Base-by-base conservation (phyloP, 2,113 vertebrate species). In the Archilochus colubris region DNA sequence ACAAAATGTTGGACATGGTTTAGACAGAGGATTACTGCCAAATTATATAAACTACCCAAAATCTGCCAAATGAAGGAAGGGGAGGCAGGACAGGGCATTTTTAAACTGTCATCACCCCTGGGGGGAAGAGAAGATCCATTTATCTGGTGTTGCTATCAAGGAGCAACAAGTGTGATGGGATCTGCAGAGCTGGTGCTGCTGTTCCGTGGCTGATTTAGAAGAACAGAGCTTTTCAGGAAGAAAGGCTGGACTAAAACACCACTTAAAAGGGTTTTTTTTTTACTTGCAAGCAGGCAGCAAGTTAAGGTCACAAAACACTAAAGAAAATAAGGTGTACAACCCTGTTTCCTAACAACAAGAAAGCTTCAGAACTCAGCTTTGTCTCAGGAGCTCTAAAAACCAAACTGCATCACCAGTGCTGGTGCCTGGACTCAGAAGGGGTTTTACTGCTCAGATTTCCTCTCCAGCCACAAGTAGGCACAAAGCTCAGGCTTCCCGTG, bases 11-110 rank as follows among this genome's bases (percentile, higher is more conserved):
- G 91, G 97, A 96, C 86, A 55, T 95, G 95, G 90, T 94, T 97
- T 96, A 97, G 92, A 95, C 86, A 92, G 88, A 93, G 88, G 53
- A 95, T 96, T 58, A 6, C 92, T 95, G 97, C 97, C 97, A 98
- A 96, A 69, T 96, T 93, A 96, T 77, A 97, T 96, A 96, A 98
- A 97, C 94, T 67, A 93, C 85, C 77, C 31, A 57, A 93, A 84
- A 92, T 21, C 63, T 90, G 94, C 93, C 95, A 96, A 84, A 77
- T 48, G 62, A 78, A 79, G 92, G 94, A 51, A 88, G 82, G 0
- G 28, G 66, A 72, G 69, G 64, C 87, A 81, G 82, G 89, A 88
- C 59, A 40, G 63, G 91, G 85, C 80, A 28, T 77, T 95, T 91
- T 90, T 51, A 90, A 86, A 31, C 48, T 91, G 87, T 84, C 76